Evolutionary conservation across 2,113 vertebrate genomes (phyloP).

Genomic region (Myrmecobius fasciatus): DNA sequence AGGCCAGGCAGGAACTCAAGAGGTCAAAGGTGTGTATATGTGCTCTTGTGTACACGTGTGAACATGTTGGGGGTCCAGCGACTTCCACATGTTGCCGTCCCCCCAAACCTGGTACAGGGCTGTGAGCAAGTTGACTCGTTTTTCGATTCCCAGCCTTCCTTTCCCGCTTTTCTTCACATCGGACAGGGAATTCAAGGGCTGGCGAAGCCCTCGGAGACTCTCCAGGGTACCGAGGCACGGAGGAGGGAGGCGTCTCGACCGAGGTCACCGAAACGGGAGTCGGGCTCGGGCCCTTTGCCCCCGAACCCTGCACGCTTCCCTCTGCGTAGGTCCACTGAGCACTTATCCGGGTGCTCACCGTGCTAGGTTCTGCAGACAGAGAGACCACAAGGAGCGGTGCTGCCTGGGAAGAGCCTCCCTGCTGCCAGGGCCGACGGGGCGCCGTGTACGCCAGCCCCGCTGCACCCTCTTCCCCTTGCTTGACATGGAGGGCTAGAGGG

Average conservation of each 20-base stretch:
- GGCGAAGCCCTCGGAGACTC: not conserved
- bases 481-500: not conserved
- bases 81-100: not conserved
- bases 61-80: too few species aligned
- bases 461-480: not conserved
- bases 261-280: not conserved
- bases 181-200: not conserved
- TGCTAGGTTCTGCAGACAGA: not conserved
- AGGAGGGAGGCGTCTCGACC: not conserved
- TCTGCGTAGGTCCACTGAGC: not conserved
- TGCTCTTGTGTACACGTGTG: too few species aligned
- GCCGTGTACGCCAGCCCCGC: too few species aligned
- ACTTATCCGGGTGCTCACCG: not conserved
- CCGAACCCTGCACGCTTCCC: not conserved
- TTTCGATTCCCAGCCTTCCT: not conserved
- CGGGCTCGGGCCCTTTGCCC: not conserved
- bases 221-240: not conserved
- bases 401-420: not conserved
- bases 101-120: not conserved
- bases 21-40: not conserved
- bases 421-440: not conserved
- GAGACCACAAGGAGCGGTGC: not conserved
- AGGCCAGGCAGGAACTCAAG: not conserved
- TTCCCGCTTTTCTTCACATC: not conserved
- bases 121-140: not conserved